A percentile compares a stretch with the other conserved stretches of the same genome.
Evolutionary conservation across 2,797 vertebrate species (phyloP).

Genomic region (Agapornis canus): DNA sequence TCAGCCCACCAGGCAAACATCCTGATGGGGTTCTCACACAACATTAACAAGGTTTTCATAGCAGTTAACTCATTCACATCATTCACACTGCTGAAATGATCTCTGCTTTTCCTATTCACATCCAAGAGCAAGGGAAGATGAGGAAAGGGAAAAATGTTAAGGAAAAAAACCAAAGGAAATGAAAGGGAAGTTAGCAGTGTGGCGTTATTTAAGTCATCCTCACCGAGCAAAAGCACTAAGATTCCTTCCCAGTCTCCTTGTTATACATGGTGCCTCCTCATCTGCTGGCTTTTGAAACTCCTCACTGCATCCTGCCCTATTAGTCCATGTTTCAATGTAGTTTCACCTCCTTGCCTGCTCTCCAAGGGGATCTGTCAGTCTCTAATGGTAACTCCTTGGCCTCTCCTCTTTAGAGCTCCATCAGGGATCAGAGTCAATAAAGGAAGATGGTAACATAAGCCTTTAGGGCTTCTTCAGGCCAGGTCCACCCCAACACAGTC

Average conservation of each 20-base stretch:
- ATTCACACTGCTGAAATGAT: not conserved
- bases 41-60: not conserved
- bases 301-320: not conserved
- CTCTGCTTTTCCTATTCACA: not conserved
- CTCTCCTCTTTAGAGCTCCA: not conserved
- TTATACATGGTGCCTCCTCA: not conserved
- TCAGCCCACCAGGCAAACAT: not conserved
- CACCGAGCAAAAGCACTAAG: not conserved
- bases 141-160: not conserved
- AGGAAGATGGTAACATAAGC: not conserved
- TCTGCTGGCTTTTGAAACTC: not conserved
- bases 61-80: not conserved
- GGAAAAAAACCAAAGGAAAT: not conserved
- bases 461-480: rapidly evolving
- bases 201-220: not conserved
- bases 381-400: rapidly evolving
- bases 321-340: not conserved
- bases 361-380: not conserved
- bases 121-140: not conserved
- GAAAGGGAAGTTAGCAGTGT: not conserved
- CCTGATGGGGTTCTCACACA: not conserved
- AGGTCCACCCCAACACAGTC: not conserved
- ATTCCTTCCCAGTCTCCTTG: not conserved
- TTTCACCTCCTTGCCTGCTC: rapidly evolving
- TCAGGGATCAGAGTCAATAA: not conserved